These are phyloP conservation scores for Gorsachius magnificus DNA, from an alignment of 2,797 vertebrate genomes.

Conservation along the genomic window DNA sequence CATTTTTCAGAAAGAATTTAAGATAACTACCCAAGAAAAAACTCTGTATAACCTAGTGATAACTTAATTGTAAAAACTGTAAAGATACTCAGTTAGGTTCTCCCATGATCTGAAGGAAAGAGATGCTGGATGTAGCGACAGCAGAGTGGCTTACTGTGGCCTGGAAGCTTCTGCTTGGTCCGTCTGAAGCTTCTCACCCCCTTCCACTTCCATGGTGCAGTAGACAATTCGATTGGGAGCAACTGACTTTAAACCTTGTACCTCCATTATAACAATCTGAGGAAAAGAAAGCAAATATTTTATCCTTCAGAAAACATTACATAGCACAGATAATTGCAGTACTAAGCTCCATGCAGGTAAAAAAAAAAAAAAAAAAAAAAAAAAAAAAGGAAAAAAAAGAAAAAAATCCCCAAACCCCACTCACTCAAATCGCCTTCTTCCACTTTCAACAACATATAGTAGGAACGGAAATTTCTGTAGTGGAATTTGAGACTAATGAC, in stretches of 20 bases:
- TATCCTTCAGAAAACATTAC: neutral
- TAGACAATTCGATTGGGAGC: constrained; percentile 95
- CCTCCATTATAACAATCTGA: constrained; percentile 95
- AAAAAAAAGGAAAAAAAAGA: no score
- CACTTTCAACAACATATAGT: neutral
- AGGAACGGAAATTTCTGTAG: neutral
- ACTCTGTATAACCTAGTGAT: neutral
- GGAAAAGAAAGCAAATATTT: constrained; percentile 34
- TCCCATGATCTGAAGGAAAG: neutral
- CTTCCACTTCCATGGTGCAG: constrained; percentile 99
- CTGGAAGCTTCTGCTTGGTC: constrained; percentile 96
- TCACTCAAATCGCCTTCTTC: neutral
- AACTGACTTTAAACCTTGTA: constrained; percentile 92
- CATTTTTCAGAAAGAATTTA: neutral
- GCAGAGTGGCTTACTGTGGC: constrained; percentile 87
- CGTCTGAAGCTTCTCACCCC: constrained; percentile 95
- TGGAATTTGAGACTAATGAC: neutral
- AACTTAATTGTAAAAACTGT: neutral
- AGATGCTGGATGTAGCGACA: neutral
- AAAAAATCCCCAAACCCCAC: neutral
- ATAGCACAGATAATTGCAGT: neutral
- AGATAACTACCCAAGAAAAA: neutral
- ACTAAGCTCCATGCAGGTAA: accelerated
- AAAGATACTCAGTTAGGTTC: neutral
- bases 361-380: neutral